Evolutionary conservation across 2,797 vertebrate species (phyloP).

Genomic region (Cottoperca gobio): DNA sequence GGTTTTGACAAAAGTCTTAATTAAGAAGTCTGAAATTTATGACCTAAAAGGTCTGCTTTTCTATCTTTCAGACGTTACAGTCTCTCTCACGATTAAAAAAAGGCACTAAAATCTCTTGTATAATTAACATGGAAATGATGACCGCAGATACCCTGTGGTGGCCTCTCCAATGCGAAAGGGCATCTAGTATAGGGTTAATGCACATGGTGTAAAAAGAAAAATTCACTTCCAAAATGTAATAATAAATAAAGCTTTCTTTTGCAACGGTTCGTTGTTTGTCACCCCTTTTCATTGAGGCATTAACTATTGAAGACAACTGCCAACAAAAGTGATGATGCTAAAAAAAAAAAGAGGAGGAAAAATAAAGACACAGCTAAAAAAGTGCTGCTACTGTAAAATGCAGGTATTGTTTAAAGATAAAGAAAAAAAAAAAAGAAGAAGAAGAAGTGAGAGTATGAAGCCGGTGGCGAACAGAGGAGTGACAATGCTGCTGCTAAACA

Average conservation of each 20-base stretch:
- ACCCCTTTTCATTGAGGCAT: conserved; percentile 76
- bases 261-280: conserved; percentile 64
- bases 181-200: conserved; percentile 25
- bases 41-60: too few species aligned
- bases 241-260: conserved; percentile 53
- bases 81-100: neutral
- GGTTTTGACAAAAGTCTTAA: too few species aligned
- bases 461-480: conserved; percentile 73
- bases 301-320: conserved; percentile 82
- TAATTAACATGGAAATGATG: neutral
- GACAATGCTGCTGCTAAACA: conserved; percentile 83
- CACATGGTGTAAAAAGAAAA: conserved; percentile 21
- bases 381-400: conserved; percentile 79
- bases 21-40: too few species aligned
- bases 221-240: conserved; percentile 31
- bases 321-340: conserved; percentile 78
- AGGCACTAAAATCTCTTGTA: neutral
- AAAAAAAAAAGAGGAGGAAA: conserved; percentile 53
- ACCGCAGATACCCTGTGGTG: neutral
- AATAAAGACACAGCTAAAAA: conserved; percentile 79
- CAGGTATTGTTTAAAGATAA: conserved; percentile 86
- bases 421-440: conserved; percentile 51
- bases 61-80: neutral
- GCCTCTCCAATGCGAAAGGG: conserved; percentile 4
- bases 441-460: conserved; percentile 67